These are phyloP conservation scores for Anhinga anhinga DNA, from an alignment of 2,113 vertebrate genomes.

Conservation along the genomic window DNA sequence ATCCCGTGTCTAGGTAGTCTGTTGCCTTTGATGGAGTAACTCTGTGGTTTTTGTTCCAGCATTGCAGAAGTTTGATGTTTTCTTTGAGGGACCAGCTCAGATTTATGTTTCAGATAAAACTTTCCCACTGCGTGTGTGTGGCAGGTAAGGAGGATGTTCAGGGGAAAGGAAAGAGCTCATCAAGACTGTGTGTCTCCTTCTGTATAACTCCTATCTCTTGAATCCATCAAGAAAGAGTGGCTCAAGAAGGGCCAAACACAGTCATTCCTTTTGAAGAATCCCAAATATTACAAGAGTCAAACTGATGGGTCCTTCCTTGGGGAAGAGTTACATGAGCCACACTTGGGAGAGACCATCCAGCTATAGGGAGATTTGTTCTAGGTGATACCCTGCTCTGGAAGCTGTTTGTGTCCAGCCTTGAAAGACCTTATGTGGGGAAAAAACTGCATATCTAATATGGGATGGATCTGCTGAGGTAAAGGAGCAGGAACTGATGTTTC, in stretches of 20 bases:
- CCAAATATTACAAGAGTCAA: not conserved
- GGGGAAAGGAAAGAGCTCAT: not conserved
- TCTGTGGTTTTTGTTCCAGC: conserved; percentile 17
- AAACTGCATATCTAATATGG: not conserved
- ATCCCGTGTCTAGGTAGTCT: not conserved
- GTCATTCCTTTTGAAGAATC: not conserved
- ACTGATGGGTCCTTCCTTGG: not conserved
- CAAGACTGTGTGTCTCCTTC: not conserved
- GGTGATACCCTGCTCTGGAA: not conserved
- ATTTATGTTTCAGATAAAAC: conserved; percentile 44
- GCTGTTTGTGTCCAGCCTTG: not conserved
- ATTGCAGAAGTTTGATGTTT: conserved; percentile 24
- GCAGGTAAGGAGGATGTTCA: conserved; percentile 22
- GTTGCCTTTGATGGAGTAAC: not conserved
- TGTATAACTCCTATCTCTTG: not conserved
- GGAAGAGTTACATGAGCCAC: not conserved
- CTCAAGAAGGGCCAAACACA: not conserved
- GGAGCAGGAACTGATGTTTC: not conserved
- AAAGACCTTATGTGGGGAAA: not conserved
- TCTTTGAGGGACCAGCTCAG: conserved; percentile 31
- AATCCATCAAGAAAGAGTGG: not conserved
- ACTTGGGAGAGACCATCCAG: not conserved
- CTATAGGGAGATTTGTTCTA: not conserved
- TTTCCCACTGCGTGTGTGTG: conserved; percentile 30
- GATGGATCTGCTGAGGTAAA: not conserved